Evolutionary conservation across 2,888 invertebrate genomes (phyloP).

Genomic region (Sminthurinus aureus): DNA sequence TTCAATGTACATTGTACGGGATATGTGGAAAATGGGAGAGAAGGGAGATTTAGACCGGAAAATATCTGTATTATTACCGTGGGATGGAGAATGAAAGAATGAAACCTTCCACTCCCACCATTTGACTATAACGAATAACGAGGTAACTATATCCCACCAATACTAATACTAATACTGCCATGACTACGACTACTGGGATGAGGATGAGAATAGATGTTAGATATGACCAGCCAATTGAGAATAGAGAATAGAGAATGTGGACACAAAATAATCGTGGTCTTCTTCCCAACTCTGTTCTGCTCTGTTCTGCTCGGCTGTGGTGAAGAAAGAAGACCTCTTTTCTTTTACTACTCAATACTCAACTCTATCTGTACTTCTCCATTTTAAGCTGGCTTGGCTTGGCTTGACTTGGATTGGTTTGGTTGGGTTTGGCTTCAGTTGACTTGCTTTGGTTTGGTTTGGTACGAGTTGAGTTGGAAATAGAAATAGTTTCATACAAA

Average conservation of each 20-base stretch:
- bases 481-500: conserved; percentile 38
- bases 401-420: too few species aligned
- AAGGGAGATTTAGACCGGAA: not conserved
- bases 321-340: not conserved
- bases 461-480: not conserved
- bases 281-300: not conserved
- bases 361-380: too few species aligned
- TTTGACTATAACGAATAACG: too few species aligned
- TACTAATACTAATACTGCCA: too few species aligned
- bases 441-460: too few species aligned
- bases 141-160: too few species aligned
- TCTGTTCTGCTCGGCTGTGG: not conserved
- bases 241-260: conserved; percentile 13
- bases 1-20: not conserved
- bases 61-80: too few species aligned
- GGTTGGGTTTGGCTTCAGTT: too few species aligned
- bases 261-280: conserved; percentile 17
- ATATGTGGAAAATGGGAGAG: not conserved
- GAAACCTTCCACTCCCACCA: too few species aligned
- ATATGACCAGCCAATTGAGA: conserved; percentile 7
- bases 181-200: too few species aligned
- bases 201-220: not conserved
- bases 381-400: not conserved
- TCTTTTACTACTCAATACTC: too few species aligned
- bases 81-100: too few species aligned